phyloP scores from a whole-genome alignment of 1,140 invertebrate genomes.

The Leptopilina boulardi region DNA sequence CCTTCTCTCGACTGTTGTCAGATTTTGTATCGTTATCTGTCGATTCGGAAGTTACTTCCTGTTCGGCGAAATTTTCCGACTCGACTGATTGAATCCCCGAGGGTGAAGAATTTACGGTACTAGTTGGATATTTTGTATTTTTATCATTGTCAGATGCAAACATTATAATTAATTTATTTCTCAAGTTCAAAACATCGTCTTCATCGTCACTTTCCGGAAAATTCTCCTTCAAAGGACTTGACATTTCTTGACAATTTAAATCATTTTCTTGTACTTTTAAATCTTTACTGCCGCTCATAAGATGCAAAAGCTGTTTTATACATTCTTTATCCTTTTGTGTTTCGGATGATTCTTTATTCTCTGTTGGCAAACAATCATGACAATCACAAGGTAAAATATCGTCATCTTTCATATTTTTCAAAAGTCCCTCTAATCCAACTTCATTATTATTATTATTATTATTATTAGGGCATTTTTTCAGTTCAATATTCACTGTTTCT shows the following conservation, averaged over 20 bases:
- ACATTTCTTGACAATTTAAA: neutral
- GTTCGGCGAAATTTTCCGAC: constrained; percentile 52
- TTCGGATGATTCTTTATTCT: neutral
- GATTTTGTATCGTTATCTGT: constrained; percentile 63
- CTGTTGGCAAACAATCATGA: neutral
- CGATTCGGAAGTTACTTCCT: constrained; percentile 58
- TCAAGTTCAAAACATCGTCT: constrained; percentile 10
- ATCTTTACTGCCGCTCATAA: neutral
- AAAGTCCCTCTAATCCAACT: neutral
- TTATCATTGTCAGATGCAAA: neutral
- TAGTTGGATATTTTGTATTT: constrained; percentile 22
- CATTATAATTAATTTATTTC: neutral
- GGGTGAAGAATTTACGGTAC: constrained; percentile 26
- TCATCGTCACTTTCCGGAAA: neutral
- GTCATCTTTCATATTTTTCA: neutral
- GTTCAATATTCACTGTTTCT: constrained; percentile 56
- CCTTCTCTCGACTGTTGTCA: constrained; percentile 61
- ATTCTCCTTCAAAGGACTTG: neutral
- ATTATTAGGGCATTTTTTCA: constrained; percentile 44
- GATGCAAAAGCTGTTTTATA: neutral
- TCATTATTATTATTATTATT: constrained; percentile 14
- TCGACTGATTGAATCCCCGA: constrained; percentile 33
- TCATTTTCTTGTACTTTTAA: neutral
- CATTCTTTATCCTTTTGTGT: neutral
- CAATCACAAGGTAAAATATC: neutral